Evolutionary conservation across 2,797 vertebrate species (phyloP).

Genomic region (Hozukius guyotensis): DNA sequence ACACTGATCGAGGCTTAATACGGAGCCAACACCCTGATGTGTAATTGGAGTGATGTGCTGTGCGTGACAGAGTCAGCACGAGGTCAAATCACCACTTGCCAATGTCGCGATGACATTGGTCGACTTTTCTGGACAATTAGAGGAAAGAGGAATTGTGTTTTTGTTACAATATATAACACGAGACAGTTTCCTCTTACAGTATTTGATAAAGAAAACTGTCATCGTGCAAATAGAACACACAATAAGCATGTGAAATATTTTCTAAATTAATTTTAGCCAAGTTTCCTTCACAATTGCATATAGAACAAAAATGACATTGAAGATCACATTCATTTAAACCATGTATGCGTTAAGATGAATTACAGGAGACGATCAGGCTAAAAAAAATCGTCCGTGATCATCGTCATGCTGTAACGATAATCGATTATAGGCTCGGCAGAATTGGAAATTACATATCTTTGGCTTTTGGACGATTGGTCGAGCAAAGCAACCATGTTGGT

Average conservation of each 20-base stretch:
- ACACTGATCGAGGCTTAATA: conserved; percentile 48
- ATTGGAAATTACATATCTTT: not conserved
- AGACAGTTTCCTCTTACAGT: not conserved
- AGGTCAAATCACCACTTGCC: conserved; percentile 21
- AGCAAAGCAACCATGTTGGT: not conserved
- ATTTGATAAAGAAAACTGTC: not conserved
- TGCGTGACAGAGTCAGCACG: conserved; percentile 4
- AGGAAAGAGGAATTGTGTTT: not conserved
- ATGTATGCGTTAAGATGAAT: not conserved
- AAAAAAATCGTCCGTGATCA: not conserved
- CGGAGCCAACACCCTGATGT: conserved; percentile 43
- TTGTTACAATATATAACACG: not conserved
- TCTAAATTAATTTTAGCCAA: not conserved
- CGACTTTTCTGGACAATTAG: not conserved
- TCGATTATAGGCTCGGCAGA: not conserved
- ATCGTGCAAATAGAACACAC: not conserved
- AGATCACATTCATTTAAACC: not conserved
- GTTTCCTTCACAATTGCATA: not conserved
- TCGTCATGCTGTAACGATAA: not conserved
- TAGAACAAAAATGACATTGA: not conserved
- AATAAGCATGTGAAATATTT: not conserved
- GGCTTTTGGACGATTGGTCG: not conserved
- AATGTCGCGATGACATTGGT: not conserved
- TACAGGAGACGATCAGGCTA: not conserved
- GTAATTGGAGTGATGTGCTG: conserved; percentile 58